Percentiles rank a stretch among this genome's conserved stretches.
Evolutionary conservation across 2,797 vertebrate species (phyloP).

Genomic region (Melanotaenia maccullochi): DNA sequence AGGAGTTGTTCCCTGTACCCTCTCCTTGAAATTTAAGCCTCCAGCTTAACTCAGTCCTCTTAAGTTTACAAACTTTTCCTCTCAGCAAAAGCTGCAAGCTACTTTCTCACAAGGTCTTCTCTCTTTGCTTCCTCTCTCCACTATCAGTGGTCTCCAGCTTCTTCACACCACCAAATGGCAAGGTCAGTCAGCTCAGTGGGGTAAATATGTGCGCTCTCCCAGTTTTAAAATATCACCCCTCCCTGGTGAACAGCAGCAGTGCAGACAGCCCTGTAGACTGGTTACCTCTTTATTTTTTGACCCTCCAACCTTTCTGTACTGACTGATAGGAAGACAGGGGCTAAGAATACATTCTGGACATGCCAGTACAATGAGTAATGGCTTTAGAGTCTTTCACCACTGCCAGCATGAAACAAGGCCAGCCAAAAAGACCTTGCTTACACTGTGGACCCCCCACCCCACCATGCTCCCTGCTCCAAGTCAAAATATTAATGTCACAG

Average conservation of each 20-base stretch:
- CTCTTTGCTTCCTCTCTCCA: conserved; percentile 41
- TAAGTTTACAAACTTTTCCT: conserved; percentile 19
- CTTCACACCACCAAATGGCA: conserved; percentile 80
- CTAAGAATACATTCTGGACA: conserved; percentile 90
- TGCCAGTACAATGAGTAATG: conserved; percentile 90
- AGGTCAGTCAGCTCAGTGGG: conserved; percentile 75
- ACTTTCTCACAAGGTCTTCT: conserved; percentile 36
- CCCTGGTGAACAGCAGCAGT: conserved; percentile 82
- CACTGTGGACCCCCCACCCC: conserved; percentile 35
- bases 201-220: conserved; percentile 85
- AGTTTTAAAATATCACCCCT: conserved; percentile 80
- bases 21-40: conserved; percentile 33
- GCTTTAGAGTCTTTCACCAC: conserved; percentile 74
- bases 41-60: conserved; percentile 29
- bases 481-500: conserved; percentile 77
- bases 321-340: conserved; percentile 85
- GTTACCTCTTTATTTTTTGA: conserved; percentile 94
- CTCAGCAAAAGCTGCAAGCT: conserved; percentile 29
- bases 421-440: conserved; percentile 76
- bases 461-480: conserved; percentile 56
- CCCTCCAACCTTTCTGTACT: conserved; percentile 87
- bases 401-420: conserved; percentile 81
- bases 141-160: conserved; percentile 62
- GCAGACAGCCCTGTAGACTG: conserved; percentile 83
- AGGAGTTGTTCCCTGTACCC: conserved; percentile 29